Evolutionary conservation across 1,140 invertebrate species (phyloP).

Genomic region (Theocolax elegans): DNA sequence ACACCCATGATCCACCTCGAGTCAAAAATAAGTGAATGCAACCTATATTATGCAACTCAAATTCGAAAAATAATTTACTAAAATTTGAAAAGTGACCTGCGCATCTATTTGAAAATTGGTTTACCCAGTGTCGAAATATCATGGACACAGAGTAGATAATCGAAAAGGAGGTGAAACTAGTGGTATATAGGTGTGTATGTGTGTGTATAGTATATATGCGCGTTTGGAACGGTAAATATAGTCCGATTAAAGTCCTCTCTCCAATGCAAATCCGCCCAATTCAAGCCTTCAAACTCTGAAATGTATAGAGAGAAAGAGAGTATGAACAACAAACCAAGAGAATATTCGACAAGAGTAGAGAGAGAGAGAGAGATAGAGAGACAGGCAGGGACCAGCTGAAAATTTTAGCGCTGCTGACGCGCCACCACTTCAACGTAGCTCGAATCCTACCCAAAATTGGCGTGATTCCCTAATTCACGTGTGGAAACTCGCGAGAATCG

Average conservation of each 20-base stretch:
- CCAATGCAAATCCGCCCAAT: constrained; percentile 24
- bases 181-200: neutral
- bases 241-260: constrained; percentile 23
- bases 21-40: too few species aligned
- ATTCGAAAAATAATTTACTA: too few species aligned
- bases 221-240: constrained; percentile 12
- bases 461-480: constrained; percentile 29
- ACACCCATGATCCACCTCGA: too few species aligned
- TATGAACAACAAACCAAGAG: neutral
- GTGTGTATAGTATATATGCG: neutral
- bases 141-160: too few species aligned
- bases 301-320: constrained; percentile 8
- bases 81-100: too few species aligned
- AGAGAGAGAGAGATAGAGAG: neutral
- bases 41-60: too few species aligned
- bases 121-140: too few species aligned
- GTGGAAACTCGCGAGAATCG: constrained; percentile 22
- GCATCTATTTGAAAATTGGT: too few species aligned
- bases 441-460: constrained; percentile 9
- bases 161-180: neutral
- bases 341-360: neutral
- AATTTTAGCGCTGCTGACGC: constrained; percentile 18
- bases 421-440: constrained; percentile 1
- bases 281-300: constrained; percentile 20
- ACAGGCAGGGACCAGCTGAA: neutral